Percentiles rank a stretch among this genome's conserved stretches.
Conservation (phyloP, 64 coral and sea anemone species). For the Actinia equina region DNA sequence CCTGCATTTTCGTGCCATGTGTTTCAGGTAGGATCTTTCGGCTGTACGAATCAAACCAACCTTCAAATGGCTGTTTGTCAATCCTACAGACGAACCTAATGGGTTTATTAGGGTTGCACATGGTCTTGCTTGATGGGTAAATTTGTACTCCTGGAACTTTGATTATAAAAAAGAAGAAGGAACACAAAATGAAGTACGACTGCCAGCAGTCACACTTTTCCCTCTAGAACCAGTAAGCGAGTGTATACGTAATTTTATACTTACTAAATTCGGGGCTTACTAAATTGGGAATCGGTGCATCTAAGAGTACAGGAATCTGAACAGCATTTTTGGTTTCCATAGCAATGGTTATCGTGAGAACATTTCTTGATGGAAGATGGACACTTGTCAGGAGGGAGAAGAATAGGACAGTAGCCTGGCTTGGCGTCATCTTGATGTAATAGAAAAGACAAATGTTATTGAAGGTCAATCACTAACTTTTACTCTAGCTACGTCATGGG, state of each 20-base stretch:
- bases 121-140: neutral
- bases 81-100: constrained; percentile 7
- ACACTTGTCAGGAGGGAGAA: constrained; percentile 19
- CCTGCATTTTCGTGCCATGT: neutral
- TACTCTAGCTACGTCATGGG: too few species aligned
- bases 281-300: neutral
- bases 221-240: too few species aligned
- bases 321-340: constrained; percentile 18
- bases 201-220: too few species aligned
- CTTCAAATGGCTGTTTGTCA: constrained; percentile 26
- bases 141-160: constrained; percentile 9
- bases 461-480: too few species aligned
- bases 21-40: neutral
- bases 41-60: constrained; percentile 15
- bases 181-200: too few species aligned
- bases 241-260: neutral
- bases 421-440: neutral
- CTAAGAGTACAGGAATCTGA: constrained; percentile 3
- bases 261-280: neutral
- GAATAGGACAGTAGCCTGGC: neutral
- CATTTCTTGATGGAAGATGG: neutral
- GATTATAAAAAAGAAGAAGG: neutral
- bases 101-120: neutral
- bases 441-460: neutral
- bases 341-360: neutral